These are phyloP conservation scores for Torymus aiolomorphi DNA, from an alignment of 2,888 invertebrate species.

Conservation along the genomic window DNA sequence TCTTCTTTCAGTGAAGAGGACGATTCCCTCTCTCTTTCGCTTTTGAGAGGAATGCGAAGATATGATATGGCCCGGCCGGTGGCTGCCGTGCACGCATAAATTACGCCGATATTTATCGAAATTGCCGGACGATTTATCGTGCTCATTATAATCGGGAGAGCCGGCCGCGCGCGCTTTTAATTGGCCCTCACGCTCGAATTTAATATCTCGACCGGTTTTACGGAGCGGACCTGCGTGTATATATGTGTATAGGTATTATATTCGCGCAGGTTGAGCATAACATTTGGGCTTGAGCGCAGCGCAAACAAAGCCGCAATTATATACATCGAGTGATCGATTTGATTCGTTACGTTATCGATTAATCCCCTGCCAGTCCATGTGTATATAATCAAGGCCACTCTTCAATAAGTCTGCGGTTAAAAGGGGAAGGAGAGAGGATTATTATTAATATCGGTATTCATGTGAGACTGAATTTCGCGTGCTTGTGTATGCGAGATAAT, in stretches of 20 bases:
- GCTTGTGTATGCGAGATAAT: not conserved
- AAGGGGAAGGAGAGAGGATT: not conserved
- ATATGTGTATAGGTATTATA: not conserved
- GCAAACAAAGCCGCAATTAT: constrained; percentile 38
- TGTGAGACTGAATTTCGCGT: too few relatives aligned
- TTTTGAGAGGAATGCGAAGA: not conserved
- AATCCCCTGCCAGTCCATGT: not conserved
- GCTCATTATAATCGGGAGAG: constrained; percentile 46
- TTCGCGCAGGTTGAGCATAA: too few relatives aligned
- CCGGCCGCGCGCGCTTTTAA: constrained; percentile 46
- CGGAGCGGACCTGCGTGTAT: not conserved
- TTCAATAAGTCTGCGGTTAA: not conserved
- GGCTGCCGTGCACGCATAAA: constrained; percentile 24
- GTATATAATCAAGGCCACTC: constrained; percentile 8
- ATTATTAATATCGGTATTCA: not conserved
- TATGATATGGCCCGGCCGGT: not conserved
- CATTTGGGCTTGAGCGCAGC: too few relatives aligned
- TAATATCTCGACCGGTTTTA: constrained; percentile 33
- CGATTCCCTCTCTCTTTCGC: not conserved
- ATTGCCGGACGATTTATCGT: constrained; percentile 58
- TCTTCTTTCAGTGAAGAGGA: too few relatives aligned
- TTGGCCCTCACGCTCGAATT: constrained; percentile 35
- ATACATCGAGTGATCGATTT: constrained; percentile 25
- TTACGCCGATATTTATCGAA: constrained; percentile 57
- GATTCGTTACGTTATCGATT: constrained; percentile 33